phyloP scores from a whole-genome alignment of 1,140 invertebrate species.

The Papilio helenus region DNA sequence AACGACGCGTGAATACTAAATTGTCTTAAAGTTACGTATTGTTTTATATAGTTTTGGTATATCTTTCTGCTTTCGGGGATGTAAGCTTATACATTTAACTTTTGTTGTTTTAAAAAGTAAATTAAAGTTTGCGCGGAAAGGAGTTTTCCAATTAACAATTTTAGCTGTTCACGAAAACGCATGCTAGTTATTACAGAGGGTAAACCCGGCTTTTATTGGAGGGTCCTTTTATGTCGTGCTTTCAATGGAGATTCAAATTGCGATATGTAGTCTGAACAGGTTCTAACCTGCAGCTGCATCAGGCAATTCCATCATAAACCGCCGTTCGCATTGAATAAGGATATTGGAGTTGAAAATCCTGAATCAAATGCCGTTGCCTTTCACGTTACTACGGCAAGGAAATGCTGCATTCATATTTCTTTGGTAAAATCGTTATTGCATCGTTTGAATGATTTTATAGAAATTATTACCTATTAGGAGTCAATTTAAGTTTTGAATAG shows the following conservation, averaged over 20 bases:
- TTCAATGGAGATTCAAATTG: conserved; percentile 27
- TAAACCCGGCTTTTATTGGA: background rate
- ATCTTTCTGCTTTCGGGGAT: too few species aligned
- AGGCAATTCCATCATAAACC: background rate
- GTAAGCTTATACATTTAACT: too few species aligned
- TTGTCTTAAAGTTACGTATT: too few species aligned
- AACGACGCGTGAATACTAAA: too few species aligned
- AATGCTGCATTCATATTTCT: background rate
- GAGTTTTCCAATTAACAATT: background rate
- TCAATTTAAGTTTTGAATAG: background rate
- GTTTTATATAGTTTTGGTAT: too few species aligned
- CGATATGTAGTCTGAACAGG: conserved; percentile 8
- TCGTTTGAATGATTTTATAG: background rate
- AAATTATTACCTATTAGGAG: background rate
- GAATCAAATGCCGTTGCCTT: background rate
- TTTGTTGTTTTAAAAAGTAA: too few species aligned
- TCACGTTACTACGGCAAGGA: background rate
- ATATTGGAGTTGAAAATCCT: conserved; percentile 21
- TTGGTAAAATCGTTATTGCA: background rate
- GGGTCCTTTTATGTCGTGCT: background rate
- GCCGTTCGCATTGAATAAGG: conserved; percentile 19
- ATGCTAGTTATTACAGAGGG: background rate
- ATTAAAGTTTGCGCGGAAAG: background rate
- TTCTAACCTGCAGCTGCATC: background rate
- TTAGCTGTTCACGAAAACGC: background rate